A percentile compares a stretch with the other conserved stretches of the same genome.
Conservation (phyloP, 2,797 vertebrate genomes). For the Limnodromus scolopaceus region DNA sequence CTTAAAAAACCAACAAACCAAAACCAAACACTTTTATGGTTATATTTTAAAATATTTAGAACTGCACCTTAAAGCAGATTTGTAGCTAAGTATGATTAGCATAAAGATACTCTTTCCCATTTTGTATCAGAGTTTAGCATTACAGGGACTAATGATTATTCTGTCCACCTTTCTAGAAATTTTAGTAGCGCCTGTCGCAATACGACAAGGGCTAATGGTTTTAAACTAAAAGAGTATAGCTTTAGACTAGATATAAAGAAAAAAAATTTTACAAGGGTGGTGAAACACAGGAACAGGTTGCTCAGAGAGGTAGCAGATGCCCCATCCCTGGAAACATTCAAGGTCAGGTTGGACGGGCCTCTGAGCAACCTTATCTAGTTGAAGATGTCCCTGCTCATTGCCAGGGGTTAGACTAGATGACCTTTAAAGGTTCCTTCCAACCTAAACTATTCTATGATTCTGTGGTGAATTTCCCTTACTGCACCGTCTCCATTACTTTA, state of each 20-base stretch:
- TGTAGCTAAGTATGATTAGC: background rate
- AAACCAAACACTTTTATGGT: background rate
- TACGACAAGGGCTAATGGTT: background rate
- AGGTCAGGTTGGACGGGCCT: background rate
- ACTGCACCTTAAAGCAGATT: background rate
- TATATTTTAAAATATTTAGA: background rate
- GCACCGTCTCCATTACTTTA: background rate
- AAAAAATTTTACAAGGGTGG: background rate
- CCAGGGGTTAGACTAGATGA: background rate
- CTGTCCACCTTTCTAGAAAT: background rate
- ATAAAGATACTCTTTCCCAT: background rate
- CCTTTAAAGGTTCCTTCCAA: background rate
- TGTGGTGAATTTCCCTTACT: background rate
- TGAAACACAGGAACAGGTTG: background rate
- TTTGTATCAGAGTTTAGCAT: background rate
- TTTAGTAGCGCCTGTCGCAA: background rate
- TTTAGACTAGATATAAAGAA: background rate
- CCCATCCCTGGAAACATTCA: background rate
- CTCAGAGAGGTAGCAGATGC: background rate
- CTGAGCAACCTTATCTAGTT: background rate
- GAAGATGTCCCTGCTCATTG: background rate
- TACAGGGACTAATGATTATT: background rate
- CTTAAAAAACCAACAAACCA: background rate
- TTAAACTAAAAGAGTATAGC: background rate
- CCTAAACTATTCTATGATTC: background rate